A percentile compares a stretch with the other conserved stretches of the same genome.
These are phyloP conservation scores for Catajapyx aquilonaris DNA, from an alignment of 1,140 invertebrate genomes.

Conservation along the genomic window DNA sequence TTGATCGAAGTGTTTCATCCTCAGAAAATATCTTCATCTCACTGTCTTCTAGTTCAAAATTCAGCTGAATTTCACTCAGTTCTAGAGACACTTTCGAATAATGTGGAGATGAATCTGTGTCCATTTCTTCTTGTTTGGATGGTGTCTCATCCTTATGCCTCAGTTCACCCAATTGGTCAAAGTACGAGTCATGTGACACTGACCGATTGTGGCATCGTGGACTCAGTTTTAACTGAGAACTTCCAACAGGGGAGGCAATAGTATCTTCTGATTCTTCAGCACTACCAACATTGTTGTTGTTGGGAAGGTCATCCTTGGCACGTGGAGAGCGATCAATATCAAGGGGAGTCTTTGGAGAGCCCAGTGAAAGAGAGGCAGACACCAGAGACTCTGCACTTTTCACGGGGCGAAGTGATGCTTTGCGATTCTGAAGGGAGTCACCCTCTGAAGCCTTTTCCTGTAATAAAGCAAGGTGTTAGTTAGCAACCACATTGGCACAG, in stretches of 20 bases:
- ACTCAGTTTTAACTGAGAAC: constrained; percentile 2
- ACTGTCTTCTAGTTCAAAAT: constrained; percentile 60
- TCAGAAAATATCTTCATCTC: constrained; percentile 71
- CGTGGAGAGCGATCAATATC: too few species aligned
- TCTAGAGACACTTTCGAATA: constrained; percentile 40
- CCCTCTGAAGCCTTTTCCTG: constrained; percentile 19
- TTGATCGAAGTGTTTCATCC: constrained; percentile 40
- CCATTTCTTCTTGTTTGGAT: too few species aligned
- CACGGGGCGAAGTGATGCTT: constrained; percentile 34
- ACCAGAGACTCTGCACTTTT: constrained; percentile 45
- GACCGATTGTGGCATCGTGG: constrained; percentile 28
- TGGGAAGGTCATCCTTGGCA: too few species aligned
- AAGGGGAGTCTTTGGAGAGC: too few species aligned
- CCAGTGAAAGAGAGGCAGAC: constrained; percentile 16
- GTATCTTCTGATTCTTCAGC: too few species aligned
- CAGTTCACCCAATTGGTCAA: constrained; percentile 50
- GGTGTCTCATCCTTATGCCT: too few species aligned
- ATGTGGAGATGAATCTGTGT: constrained; percentile 23
- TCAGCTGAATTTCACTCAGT: constrained; percentile 56
- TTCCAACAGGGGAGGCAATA: constrained; percentile 5
- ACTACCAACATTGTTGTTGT: too few species aligned
- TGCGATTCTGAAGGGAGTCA: constrained; percentile 12
- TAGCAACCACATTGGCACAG: too few species aligned
- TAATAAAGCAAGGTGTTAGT: too few species aligned
- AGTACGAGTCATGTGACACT: constrained; percentile 81